phyloP scores from a whole-genome alignment of 2,888 invertebrate species.

The Sicus ferrugineus region DNA sequence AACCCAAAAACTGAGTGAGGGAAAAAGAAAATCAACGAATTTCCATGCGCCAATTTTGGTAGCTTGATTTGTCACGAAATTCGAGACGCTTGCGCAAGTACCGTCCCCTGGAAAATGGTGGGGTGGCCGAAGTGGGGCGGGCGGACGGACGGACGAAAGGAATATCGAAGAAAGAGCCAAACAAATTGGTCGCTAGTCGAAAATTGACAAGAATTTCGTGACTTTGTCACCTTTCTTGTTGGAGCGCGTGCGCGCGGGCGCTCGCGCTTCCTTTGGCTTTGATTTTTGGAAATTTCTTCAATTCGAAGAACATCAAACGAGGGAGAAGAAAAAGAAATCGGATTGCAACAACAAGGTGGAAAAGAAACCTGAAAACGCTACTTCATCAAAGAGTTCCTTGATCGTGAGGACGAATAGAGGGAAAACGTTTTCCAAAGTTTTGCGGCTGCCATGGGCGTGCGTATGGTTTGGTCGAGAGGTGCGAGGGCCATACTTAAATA shows the following conservation, averaged over 20 bases:
- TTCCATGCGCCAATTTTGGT: constrained; percentile 62
- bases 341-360: not conserved
- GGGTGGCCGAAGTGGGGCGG: not conserved
- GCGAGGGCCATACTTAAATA: too few relatives aligned
- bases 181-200: constrained; percentile 65
- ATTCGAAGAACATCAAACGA: constrained; percentile 36
- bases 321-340: too few relatives aligned
- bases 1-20: too few relatives aligned
- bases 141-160: not conserved
- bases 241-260: constrained; percentile 34
- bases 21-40: constrained; percentile 12
- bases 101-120: not conserved
- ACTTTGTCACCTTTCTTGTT: constrained; percentile 62
- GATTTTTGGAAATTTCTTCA: constrained; percentile 47
- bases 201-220: constrained; percentile 65
- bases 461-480: too few relatives aligned
- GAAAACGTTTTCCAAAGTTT: constrained; percentile 14
- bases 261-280: constrained; percentile 46
- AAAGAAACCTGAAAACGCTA: constrained; percentile 30
- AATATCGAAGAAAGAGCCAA: constrained; percentile 51
- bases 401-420: not conserved
- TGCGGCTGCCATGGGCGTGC: not conserved
- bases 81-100: constrained; percentile 40
- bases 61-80: constrained; percentile 64
- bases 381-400: constrained; percentile 22